phyloP scores from a whole-genome alignment of 1,140 invertebrate species.

The Leucophenga varia region DNA sequence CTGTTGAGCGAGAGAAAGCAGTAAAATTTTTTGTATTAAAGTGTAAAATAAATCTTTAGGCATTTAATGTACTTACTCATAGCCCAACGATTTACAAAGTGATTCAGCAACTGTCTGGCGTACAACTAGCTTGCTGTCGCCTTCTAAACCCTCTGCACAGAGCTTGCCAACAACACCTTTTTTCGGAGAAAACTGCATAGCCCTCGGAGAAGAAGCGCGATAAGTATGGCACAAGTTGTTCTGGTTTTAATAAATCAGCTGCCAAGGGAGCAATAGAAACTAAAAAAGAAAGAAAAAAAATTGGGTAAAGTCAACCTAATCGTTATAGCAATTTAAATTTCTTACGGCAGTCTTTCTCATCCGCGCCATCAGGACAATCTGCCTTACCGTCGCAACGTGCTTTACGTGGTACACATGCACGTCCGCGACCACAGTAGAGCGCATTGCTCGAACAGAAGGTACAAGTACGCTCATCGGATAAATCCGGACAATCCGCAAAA shows the following conservation, averaged over 20 bases:
- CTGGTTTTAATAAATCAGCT: conserved; percentile 60
- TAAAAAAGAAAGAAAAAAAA: conserved; percentile 45
- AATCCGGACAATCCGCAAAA: conserved; percentile 80
- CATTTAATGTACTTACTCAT: conserved; percentile 70
- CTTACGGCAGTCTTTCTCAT: conserved; percentile 84
- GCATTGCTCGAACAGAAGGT: conserved; percentile 70
- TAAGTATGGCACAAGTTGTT: conserved; percentile 65
- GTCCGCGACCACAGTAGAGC: conserved; percentile 76
- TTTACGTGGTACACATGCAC: conserved; percentile 69
- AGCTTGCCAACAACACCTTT: conserved; percentile 77
- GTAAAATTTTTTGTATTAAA: not conserved
- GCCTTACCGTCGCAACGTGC: conserved; percentile 78
- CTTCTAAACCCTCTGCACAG: conserved; percentile 71
- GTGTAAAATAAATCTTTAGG: no score
- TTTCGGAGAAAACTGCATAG: conserved; percentile 80
- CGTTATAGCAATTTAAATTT: conserved; percentile 21
- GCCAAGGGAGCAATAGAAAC: conserved; percentile 74
- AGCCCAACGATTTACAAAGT: conserved; percentile 73
- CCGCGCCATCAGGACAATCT: conserved; percentile 83
- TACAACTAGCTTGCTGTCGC: conserved; percentile 55
- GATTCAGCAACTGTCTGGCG: conserved; percentile 71
- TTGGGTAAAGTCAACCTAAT: not conserved
- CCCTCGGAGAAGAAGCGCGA: conserved; percentile 70
- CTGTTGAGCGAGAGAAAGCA: conserved; percentile 21
- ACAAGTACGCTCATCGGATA: conserved; percentile 77